Conservation (phyloP, 2,797 vertebrate species). For the Mus spretus region DNA sequence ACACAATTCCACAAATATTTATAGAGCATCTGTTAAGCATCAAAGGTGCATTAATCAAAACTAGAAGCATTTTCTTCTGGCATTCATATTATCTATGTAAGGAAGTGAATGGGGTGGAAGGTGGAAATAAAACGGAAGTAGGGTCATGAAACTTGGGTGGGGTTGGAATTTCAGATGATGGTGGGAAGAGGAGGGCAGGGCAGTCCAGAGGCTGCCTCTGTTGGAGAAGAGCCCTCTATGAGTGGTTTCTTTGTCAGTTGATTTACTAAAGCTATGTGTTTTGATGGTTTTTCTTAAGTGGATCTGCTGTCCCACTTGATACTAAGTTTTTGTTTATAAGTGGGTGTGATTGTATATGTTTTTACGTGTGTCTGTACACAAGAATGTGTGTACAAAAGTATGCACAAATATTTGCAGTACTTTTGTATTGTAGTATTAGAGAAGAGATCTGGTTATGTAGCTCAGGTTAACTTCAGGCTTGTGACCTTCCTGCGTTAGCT, state of each 20-base stretch:
- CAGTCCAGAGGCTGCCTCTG: not conserved
- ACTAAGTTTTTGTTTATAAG: not conserved
- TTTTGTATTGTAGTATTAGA: not conserved
- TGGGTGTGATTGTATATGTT: not conserved
- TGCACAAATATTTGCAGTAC: no score
- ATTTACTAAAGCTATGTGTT: not conserved
- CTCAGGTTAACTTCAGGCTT: not conserved
- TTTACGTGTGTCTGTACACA: no score
- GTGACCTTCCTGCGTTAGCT: not conserved
- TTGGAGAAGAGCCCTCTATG: not conserved
- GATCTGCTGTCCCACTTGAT: not conserved
- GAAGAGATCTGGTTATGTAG: not conserved
- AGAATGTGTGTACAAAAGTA: not conserved
- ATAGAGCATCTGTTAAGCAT: not conserved
- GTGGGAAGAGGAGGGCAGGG: no score
- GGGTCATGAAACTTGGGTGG: not conserved
- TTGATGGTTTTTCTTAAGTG: not conserved
- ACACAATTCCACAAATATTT: not conserved
- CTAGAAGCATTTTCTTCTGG: not conserved
- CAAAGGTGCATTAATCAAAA: not conserved
- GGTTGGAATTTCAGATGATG: not conserved
- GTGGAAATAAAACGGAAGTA: not conserved
- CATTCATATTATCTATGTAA: fast-evolving
- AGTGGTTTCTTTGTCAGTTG: not conserved
- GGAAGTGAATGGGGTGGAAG: not conserved